Base-by-base conservation (phyloP, 1,140 invertebrate genomes). In the Triops cancriformis region DNA sequence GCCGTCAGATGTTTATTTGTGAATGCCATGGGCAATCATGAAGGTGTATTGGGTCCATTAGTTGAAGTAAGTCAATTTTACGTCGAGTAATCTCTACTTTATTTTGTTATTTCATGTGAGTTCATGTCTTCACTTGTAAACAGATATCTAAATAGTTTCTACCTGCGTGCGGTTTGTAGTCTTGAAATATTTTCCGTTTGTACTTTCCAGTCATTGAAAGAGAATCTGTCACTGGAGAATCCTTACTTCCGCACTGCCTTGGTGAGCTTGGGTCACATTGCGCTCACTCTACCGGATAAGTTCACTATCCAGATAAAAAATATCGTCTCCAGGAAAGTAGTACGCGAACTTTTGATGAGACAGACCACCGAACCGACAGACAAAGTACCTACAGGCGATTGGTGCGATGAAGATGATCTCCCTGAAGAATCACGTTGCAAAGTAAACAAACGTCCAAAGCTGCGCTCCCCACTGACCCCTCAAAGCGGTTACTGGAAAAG, bases 341-440 rank as follows among this genome's bases (percentile, higher is more conserved):
- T 98, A 1, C 97, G 97, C 86, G 95, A 98, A 83, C 87, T 98
- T 1, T 86, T 98, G 26, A 95, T 98, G 74, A 51, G 28, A 26
- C 51, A 45, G 64, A 73, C n/a, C 64, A 37, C 73, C 12, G 51
- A 64, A 64, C 51, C 74, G 6, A 28, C 41, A 31, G 28, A 77
- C 10, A 72, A 79, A 28, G 75, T 37, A 42, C 78, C 86, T 1
- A 90, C 89, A 26, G 89, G 88, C 10, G 89, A 91, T 28, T 98
- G 96, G 96, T 96, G 94, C 86, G 84, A 89, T 1, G 93, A 97
- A 83, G 92, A 96, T 42, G 89, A 94, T 78, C 86, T 98, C 14
- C 94, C 95, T 1, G 91, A 95, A 82, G 94, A 97, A 84, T 97
- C 95, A 0, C 89, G 93, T 76, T 96, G 94, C 84, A 97, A 97